Conservation (phyloP, 2,113 vertebrate species). For the Barbus barbus region DNA sequence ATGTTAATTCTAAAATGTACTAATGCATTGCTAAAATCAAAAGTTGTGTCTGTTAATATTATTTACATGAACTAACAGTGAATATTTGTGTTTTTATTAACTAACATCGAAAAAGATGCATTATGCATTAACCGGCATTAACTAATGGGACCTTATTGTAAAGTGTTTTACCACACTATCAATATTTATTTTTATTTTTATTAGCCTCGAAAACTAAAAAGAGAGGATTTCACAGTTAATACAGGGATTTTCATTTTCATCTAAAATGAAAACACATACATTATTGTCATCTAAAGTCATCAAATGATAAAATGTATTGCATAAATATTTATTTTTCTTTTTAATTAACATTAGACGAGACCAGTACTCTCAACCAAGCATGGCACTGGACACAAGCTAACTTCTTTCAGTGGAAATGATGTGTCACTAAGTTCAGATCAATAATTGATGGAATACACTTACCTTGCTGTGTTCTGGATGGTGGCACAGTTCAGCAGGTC, state of each 20-base stretch:
- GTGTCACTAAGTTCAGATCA: slow-evolving; percentile 51
- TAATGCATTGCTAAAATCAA: too few species aligned
- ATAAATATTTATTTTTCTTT: background rate
- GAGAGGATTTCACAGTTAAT: background rate
- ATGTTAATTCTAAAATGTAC: too few species aligned
- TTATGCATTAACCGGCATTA: too few species aligned
- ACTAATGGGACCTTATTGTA: too few species aligned
- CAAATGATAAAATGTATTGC: background rate
- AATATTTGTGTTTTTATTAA: background rate
- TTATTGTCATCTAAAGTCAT: too few species aligned
- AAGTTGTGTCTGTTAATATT: too few species aligned
- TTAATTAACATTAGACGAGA: background rate
- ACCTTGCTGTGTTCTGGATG: slow-evolving; percentile 59
- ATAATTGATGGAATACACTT: slow-evolving; percentile 67
- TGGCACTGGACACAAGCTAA: background rate
- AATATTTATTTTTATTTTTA: background rate
- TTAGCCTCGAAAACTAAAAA: background rate
- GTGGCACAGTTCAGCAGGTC: slow-evolving; percentile 3
- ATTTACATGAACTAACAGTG: too few species aligned
- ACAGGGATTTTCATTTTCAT: background rate
- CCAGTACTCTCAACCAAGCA: background rate
- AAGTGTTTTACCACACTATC: background rate
- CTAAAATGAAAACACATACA: too few species aligned
- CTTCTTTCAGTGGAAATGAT: slow-evolving; percentile 8
- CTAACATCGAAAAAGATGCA: too few species aligned